phyloP scores from a whole-genome alignment of 2,113 vertebrate genomes.

The Vulpes ferrilata region DNA sequence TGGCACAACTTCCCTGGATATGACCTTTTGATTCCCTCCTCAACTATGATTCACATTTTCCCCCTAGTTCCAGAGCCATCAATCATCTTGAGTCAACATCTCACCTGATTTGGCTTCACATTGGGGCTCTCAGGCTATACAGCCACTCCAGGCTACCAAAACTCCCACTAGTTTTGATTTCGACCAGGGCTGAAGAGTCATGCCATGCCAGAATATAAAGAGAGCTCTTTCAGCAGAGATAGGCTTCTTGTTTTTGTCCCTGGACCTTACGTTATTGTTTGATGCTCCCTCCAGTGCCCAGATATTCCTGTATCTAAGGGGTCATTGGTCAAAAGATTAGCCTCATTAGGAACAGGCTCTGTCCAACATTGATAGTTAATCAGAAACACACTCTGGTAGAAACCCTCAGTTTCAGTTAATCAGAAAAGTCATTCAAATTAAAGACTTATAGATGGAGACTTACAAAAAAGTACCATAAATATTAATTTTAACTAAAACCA shows the following conservation, averaged over 20 bases:
- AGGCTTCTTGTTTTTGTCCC: not conserved
- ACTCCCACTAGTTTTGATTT: conserved; percentile 4
- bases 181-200: not conserved
- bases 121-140: not conserved
- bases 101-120: conserved; percentile 21
- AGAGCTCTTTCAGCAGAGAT: not conserved
- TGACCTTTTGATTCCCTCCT: conserved; percentile 59
- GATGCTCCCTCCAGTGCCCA: not conserved
- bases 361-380: not conserved
- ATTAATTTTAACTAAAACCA: conserved; percentile 20
- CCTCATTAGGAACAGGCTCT: not conserved
- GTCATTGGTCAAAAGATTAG: not conserved
- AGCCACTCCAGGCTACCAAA: not conserved
- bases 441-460: not conserved
- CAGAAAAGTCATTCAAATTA: not conserved
- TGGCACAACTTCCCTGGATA: conserved; percentile 12
- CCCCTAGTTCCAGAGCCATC: not conserved
- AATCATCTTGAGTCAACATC: not conserved
- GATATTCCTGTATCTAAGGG: not conserved
- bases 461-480: not conserved
- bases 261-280: not conserved
- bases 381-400: not conserved
- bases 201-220: not conserved
- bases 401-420: not conserved
- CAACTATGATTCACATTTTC: conserved; percentile 66